A percentile compares a stretch with the other conserved stretches of the same genome.
Evolutionary conservation across 1,140 invertebrate genomes (phyloP).

Genomic region (Branchinecta lindahli): DNA sequence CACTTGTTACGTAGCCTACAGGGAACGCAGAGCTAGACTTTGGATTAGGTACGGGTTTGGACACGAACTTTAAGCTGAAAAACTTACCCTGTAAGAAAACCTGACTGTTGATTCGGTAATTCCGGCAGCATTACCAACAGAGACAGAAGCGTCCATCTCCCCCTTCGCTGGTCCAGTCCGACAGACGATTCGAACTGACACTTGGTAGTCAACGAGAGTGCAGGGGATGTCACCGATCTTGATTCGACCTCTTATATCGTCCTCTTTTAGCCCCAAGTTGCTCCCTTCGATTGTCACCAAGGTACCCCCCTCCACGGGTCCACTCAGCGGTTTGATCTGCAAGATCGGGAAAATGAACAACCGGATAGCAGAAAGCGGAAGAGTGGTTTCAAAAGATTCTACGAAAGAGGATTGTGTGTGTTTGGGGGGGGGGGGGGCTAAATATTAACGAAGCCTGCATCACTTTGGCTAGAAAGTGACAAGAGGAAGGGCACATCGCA

Average conservation of each 20-base stretch:
- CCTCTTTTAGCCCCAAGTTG: slow-evolving; percentile 76
- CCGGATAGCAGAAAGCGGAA: no score
- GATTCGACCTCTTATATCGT: slow-evolving; percentile 80
- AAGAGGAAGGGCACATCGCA: no score
- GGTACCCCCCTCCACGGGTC: slow-evolving; percentile 90
- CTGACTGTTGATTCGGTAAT: slow-evolving; percentile 71
- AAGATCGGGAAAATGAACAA: slow-evolving; percentile 22
- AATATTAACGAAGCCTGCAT: no score
- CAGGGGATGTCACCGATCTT: slow-evolving; percentile 78
- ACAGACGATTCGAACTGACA: slow-evolving; percentile 79
- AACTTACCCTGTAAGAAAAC: slow-evolving; percentile 61
- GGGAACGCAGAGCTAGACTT: no score
- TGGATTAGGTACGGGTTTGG: no score
- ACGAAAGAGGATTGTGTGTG: no score
- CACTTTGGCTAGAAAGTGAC: no score
- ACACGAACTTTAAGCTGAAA: no score
- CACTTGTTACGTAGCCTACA: no score
- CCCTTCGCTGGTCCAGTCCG: slow-evolving; percentile 52
- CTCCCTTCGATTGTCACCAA: slow-evolving; percentile 86
- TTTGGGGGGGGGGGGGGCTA: no score
- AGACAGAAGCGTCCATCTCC: slow-evolving; percentile 59
- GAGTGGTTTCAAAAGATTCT: no score
- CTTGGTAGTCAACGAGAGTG: slow-evolving; percentile 69
- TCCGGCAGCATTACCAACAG: slow-evolving; percentile 75
- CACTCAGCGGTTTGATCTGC: slow-evolving; percentile 77